Base-by-base conservation (phyloP, 2,797 vertebrate species). In the Scarus forsteni region DNA sequence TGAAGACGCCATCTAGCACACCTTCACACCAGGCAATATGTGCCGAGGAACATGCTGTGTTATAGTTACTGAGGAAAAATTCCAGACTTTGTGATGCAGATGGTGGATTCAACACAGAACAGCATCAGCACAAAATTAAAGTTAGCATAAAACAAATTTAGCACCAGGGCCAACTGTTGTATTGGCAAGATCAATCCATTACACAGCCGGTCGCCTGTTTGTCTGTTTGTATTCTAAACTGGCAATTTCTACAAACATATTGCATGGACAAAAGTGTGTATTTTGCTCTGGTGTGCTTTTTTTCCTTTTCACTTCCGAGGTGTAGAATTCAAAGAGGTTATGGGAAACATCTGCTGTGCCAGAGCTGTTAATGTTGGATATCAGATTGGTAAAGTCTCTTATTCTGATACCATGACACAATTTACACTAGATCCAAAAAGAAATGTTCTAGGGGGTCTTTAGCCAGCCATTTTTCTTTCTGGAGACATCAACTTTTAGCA, bases 1-100 rank as follows among this genome's bases (percentile, higher is more conserved):
- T 46, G 67, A 78, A 72, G 73, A 70, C 13, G 4, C 34, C 51
- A 36, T 59, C 50, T 3, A 56, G 60, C 73, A 75, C 83, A 71
- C 55, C 71, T 75, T 87, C 84, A 79, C 84, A 84, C 66, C 70
- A 48, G 73, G 75, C 9, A 3, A 55, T 60, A 63, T 42, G 60
- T 50, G 68, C 64, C 6, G 45, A 66, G 10, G 66, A 78, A 61
- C 57, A 44, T 64, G 39, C 66, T 36, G 13, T 42, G 12, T 13
- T 45, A 72, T 46, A 71, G 75, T 60, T 66, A 59, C 58, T 13
- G 42, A 51, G 18, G 36, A 43, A 16, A 27, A 40, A 52, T 36
- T 14, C 52, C n/a, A 66, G 34, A 65, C 35, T 53, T 49, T 35
- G 58, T 40, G 18, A 16, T 34, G 35, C 51, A 73, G 46, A 38